Conservation (phyloP, 1,140 invertebrate species). For the Drosophila santomea region DNA sequence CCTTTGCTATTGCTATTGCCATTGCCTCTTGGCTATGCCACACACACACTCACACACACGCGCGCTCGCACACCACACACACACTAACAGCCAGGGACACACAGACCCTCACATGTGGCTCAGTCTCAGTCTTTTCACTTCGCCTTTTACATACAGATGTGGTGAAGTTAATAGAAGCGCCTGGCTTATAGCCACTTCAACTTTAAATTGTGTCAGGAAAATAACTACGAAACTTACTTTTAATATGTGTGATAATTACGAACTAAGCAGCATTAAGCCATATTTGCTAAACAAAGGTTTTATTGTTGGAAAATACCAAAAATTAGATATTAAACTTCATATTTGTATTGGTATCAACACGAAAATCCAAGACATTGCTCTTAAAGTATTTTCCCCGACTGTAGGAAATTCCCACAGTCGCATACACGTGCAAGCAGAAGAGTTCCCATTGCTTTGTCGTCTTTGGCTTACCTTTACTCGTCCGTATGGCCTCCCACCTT, state of each 20-base stretch:
- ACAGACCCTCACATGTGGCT: slow-evolving; percentile 37
- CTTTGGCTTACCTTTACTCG: slow-evolving; percentile 41
- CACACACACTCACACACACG: slow-evolving; percentile 26
- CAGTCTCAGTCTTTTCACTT: slow-evolving; percentile 23
- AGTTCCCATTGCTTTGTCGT: slow-evolving; percentile 51
- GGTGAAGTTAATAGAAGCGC: slow-evolving; percentile 12
- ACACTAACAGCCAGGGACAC: slow-evolving; percentile 8
- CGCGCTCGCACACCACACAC: slow-evolving; percentile 10
- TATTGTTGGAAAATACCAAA: no score
- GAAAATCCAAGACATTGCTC: no score
- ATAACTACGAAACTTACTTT: no score
- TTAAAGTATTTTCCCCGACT: slow-evolving; percentile 2
- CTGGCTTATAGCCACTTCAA: not conserved
- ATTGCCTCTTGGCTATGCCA: slow-evolving; percentile 56
- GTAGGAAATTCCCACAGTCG: slow-evolving; percentile 27
- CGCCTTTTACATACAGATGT: slow-evolving; percentile 25
- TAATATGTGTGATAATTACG: no score
- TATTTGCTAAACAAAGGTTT: no score
- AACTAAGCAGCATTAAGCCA: no score
- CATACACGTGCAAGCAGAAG: slow-evolving; percentile 29
- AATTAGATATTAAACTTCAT: no score
- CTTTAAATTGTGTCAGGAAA: no score
- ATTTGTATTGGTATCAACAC: no score
- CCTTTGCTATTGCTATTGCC: slow-evolving; percentile 40
- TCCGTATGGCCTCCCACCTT: slow-evolving; percentile 40